These are phyloP conservation scores for Coptotermes formosanus DNA, from an alignment of 1,140 invertebrate genomes.

Conservation along the genomic window DNA sequence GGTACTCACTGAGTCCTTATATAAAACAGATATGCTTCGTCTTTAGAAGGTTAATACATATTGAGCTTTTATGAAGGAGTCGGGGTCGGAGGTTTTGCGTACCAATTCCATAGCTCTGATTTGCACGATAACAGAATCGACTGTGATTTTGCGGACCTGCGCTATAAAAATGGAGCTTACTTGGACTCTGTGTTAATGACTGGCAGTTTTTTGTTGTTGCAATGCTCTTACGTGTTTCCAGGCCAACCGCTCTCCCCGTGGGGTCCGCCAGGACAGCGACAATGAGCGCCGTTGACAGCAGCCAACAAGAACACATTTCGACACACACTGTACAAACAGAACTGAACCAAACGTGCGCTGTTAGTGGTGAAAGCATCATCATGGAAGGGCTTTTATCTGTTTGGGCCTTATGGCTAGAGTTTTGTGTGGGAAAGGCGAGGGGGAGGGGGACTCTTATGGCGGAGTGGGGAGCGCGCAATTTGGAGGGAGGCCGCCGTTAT, in stretches of 20 bases:
- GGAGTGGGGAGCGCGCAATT: not conserved
- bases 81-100: too few species aligned
- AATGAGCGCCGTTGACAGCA: not conserved
- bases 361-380: not conserved
- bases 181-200: not conserved
- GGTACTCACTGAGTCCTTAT: too few species aligned
- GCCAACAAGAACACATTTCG: not conserved
- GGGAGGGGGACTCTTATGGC: not conserved
- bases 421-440: not conserved
- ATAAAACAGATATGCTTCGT: too few species aligned
- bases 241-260: not conserved
- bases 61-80: too few species aligned
- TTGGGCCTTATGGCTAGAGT: not conserved
- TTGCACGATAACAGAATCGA: too few species aligned
- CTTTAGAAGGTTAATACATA: too few species aligned
- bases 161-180: too few species aligned
- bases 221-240: not conserved
- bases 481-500: not conserved
- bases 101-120: too few species aligned
- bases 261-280: not conserved
- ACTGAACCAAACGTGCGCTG: not conserved
- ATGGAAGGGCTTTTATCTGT: not conserved
- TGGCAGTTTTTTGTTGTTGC: not conserved
- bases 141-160: too few species aligned
- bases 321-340: not conserved